Conservation (phyloP, 1,140 invertebrate species). For the Lethocerus indicus region DNA sequence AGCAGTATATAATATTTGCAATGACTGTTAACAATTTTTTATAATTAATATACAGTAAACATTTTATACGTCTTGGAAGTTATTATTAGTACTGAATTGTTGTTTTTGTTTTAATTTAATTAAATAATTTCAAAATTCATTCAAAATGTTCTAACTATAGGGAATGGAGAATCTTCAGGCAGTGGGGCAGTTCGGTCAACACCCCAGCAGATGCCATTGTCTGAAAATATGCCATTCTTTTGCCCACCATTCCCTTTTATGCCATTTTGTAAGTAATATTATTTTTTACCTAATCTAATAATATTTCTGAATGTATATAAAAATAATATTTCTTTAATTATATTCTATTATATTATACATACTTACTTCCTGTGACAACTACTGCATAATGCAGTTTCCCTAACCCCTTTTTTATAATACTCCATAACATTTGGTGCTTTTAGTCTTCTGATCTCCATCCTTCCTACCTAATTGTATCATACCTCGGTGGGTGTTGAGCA, state of each 20-base stretch:
- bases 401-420: no score
- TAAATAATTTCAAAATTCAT: background rate
- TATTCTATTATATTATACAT: no score
- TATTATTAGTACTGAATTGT: background rate
- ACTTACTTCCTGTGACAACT: background rate
- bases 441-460: no score
- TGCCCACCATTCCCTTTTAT: constrained; percentile 35
- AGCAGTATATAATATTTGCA: no score
- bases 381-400: background rate
- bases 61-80: background rate
- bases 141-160: background rate
- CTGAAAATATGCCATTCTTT: constrained; percentile 29
- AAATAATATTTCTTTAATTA: background rate
- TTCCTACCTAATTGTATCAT: no score
- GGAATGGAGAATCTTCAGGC: no score
- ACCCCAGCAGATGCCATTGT: no score
- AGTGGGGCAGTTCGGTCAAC: no score
- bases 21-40: no score
- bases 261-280: constrained; percentile 17
- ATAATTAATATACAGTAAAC: no score
- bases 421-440: no score
- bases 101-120: background rate
- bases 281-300: constrained; percentile 1
- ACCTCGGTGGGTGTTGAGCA: no score
- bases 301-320: background rate